Evolutionary conservation across 1,140 invertebrate species (phyloP).

Genomic region (Periplaneta americana): DNA sequence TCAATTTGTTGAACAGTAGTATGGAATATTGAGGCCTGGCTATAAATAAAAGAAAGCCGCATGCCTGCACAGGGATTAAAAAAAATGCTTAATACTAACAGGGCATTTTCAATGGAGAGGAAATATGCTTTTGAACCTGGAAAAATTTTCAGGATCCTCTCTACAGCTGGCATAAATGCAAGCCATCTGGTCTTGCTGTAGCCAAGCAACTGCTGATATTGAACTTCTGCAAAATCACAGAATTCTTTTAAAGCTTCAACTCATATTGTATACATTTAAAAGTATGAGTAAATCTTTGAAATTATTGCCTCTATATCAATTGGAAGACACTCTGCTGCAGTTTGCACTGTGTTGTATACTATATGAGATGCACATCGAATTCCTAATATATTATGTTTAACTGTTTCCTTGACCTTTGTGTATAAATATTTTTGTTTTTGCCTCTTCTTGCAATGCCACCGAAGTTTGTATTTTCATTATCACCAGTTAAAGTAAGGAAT

Average conservation of each 20-base stretch:
- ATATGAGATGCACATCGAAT: conserved; percentile 17
- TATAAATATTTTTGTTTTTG: background rate
- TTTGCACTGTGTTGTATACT: conserved; percentile 15
- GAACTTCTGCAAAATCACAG: conserved; percentile 15
- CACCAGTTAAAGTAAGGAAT: conserved; percentile 14
- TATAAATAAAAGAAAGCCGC: conserved; percentile 16
- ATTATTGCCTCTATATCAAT: conserved; percentile 20
- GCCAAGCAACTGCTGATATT: conserved; percentile 19
- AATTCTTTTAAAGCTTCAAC: conserved; percentile 23
- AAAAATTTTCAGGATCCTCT: conserved; percentile 20
- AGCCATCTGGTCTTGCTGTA: conserved; percentile 24
- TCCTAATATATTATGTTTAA: conserved; percentile 11
- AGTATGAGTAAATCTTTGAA: conserved; percentile 23
- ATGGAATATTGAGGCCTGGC: conserved; percentile 14
- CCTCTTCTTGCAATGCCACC: background rate
- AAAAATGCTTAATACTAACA: conserved; percentile 14
- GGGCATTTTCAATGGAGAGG: conserved; percentile 17
- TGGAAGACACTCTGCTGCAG: too few relatives aligned
- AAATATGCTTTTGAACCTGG: conserved; percentile 20
- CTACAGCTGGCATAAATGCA: conserved; percentile 14
- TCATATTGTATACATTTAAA: conserved; percentile 21
- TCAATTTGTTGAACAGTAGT: too few relatives aligned
- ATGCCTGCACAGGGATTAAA: conserved; percentile 13
- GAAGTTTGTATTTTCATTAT: conserved; percentile 18
- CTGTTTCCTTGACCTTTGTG: background rate